Evolutionary conservation across 1,140 invertebrate genomes (phyloP).

Genomic region (Panulirus ornatus): DNA sequence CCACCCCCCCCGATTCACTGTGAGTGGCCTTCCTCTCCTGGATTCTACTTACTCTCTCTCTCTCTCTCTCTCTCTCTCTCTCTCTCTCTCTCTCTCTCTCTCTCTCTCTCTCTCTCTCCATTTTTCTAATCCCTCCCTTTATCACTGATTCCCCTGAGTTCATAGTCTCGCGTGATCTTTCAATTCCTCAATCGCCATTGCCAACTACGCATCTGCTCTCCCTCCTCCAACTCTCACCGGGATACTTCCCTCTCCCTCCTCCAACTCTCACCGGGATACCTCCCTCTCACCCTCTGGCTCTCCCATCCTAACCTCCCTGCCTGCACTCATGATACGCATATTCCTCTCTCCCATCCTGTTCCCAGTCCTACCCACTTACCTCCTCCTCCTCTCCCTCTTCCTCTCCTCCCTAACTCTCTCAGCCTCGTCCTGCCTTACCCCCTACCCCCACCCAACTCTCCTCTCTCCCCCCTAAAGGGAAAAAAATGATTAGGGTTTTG

Average conservation of each 20-base stretch:
- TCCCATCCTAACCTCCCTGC: neutral
- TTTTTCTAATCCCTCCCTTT: neutral
- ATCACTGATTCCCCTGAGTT: too few species aligned
- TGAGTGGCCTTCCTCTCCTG: neutral
- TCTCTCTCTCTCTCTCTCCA: too few species aligned
- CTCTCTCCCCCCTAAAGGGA: neutral
- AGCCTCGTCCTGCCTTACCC: neutral
- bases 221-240: too few species aligned
- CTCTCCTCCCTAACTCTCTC: neutral
- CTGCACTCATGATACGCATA: neutral
- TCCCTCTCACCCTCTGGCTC: neutral
- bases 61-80: too few species aligned
- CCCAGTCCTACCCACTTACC: neutral
- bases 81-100: neutral
- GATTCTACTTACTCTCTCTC: too few species aligned
- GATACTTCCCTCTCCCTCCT: neutral
- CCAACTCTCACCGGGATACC: neutral
- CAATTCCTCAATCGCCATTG: too few species aligned
- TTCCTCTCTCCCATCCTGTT: too few species aligned
- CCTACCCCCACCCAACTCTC: neutral
- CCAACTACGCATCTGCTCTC: too few species aligned
- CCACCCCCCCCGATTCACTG: too few species aligned
- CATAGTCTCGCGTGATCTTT: too few species aligned
- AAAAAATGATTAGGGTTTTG: conserved; percentile 14
- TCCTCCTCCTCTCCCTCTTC: neutral